These are phyloP conservation scores for Agrenia bidenticulata DNA, from an alignment of 2,888 invertebrate species.

Conservation along the genomic window DNA sequence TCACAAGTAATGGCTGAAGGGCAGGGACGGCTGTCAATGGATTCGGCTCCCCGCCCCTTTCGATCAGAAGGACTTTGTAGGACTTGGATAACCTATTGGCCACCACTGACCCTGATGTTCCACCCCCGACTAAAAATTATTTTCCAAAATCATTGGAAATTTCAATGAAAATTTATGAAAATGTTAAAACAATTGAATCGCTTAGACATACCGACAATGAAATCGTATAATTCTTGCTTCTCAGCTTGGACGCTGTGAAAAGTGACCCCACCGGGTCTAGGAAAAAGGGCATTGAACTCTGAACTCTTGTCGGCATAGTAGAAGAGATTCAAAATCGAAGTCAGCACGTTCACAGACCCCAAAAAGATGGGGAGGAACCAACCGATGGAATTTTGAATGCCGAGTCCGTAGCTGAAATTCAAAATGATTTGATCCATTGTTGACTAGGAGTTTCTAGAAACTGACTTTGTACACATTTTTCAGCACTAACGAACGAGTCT, in stretches of 20 bases:
- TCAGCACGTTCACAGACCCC: conserved; percentile 23
- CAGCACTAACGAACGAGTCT: too few relatives aligned
- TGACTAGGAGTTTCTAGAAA: too few relatives aligned
- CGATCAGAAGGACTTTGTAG: conserved; percentile 64
- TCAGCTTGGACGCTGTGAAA: too few relatives aligned
- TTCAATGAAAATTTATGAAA: not conserved
- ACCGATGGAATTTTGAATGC: conserved; percentile 25
- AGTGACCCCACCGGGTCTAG: too few relatives aligned
- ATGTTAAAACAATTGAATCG: not conserved
- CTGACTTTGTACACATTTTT: too few relatives aligned
- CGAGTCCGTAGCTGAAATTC: conserved; percentile 26
- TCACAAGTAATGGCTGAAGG: conserved; percentile 61
- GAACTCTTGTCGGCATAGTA: conserved; percentile 37
- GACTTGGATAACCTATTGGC: conserved; percentile 62
- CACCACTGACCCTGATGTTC: conserved; percentile 62
- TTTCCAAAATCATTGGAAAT: not conserved
- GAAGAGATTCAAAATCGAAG: conserved; percentile 27
- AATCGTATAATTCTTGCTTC: conserved; percentile 26
- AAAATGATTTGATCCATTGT: conserved; percentile 35
- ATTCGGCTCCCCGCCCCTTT: conserved; percentile 66
- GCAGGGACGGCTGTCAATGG: conserved; percentile 32
- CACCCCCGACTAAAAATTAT: conserved; percentile 26
- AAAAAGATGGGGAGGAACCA: conserved; percentile 31
- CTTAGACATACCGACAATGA: conserved; percentile 35
- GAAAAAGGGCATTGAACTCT: conserved; percentile 20